A percentile compares a stretch with the other conserved stretches of the same genome.
Evolutionary conservation across 2,797 vertebrate genomes (phyloP).

Genomic region (Furcifer pardalis): DNA sequence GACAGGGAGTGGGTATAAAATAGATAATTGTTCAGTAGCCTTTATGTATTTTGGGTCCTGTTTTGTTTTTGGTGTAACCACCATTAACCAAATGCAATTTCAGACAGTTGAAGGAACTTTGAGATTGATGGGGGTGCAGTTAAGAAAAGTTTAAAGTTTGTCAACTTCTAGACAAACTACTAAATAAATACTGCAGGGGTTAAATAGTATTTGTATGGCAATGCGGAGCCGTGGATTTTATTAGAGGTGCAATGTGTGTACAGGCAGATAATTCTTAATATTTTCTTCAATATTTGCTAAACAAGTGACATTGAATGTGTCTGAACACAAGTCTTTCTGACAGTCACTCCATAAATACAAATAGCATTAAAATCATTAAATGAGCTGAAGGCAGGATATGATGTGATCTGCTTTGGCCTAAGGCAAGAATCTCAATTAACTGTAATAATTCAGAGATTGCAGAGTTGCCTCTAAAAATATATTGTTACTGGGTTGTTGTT

Average conservation of each 20-base stretch:
- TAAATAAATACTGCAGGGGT: constrained; percentile 43
- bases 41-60: not conserved
- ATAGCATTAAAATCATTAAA: not conserved
- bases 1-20: not conserved
- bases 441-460: not conserved
- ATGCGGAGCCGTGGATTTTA: constrained; percentile 42
- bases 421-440: not conserved
- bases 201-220: constrained; percentile 36
- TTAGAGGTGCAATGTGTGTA: constrained; percentile 31
- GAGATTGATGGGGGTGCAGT: not conserved
- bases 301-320: constrained; percentile 16
- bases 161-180: constrained; percentile 31
- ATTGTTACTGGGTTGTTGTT: not conserved
- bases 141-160: constrained; percentile 33
- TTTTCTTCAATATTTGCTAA: constrained; percentile 26
- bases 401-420: constrained; percentile 7
- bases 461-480: not conserved
- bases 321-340: constrained; percentile 22
- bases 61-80: not conserved
- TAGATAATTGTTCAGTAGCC: not conserved
- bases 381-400: constrained; percentile 5
- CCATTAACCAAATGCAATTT: not conserved
- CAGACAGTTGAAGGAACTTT: not conserved
- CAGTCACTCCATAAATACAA: constrained; percentile 36
- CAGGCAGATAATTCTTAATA: constrained; percentile 12